phyloP scores from a whole-genome alignment of 2,113 vertebrate genomes.

The Cynopterus brachyotis region DNA sequence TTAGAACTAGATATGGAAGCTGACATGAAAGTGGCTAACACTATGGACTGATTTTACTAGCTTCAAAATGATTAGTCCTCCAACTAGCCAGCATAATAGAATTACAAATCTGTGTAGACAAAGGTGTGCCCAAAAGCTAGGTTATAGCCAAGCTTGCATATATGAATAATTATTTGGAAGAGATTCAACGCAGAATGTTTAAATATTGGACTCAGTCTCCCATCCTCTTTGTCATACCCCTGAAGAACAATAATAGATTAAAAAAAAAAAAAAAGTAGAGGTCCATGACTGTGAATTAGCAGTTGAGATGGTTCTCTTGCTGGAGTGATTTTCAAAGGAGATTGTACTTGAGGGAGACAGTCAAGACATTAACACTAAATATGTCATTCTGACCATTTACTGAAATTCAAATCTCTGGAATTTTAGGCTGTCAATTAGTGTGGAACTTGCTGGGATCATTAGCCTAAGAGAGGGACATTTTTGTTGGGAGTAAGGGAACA shows the following conservation, averaged over 20 bases:
- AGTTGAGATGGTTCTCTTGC: background rate
- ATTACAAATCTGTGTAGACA: background rate
- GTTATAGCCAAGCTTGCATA: background rate
- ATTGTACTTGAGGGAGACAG: background rate
- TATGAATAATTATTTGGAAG: background rate
- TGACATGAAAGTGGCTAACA: background rate
- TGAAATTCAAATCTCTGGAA: background rate
- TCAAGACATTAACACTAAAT: background rate
- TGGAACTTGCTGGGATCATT: background rate
- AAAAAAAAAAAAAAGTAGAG: background rate
- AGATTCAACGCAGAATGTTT: background rate
- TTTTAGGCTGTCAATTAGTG: slow-evolving; percentile 9
- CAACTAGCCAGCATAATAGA: background rate
- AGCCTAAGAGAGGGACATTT: slow-evolving; percentile 25
- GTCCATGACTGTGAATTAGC: background rate
- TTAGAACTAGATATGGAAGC: background rate
- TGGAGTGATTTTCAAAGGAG: background rate
- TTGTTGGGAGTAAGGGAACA: background rate
- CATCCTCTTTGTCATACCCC: background rate
- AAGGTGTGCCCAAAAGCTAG: background rate
- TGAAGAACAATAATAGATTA: background rate
- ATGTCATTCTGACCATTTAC: slow-evolving; percentile 22
- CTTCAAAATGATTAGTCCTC: background rate
- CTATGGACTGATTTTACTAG: background rate
- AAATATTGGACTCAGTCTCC: background rate